phyloP scores from a whole-genome alignment of 2,888 invertebrate genomes.

The Pherbina coryleti region DNA sequence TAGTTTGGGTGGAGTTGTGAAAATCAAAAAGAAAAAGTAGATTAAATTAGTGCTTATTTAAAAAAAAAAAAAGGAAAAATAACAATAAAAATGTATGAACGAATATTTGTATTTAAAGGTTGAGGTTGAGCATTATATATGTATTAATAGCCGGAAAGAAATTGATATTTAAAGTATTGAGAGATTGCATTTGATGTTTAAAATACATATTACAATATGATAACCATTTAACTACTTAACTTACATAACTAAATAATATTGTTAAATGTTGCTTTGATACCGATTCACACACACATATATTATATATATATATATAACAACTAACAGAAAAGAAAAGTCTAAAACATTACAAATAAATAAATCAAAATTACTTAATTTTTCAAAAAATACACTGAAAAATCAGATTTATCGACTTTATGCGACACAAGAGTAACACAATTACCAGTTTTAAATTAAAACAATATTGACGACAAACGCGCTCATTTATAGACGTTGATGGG shows the following conservation, averaged over 20 bases:
- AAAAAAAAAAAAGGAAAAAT: conserved; percentile 3
- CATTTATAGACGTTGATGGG: too few species aligned
- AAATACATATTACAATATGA: conserved; percentile 36
- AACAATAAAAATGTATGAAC: neutral
- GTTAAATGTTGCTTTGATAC: conserved; percentile 40
- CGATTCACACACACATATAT: conserved; percentile 41
- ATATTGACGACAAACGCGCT: too few species aligned
- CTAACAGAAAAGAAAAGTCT: neutral
- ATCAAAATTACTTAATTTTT: neutral
- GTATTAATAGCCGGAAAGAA: conserved; percentile 12
- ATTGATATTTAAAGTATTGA: conserved; percentile 9
- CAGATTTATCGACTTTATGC: neutral
- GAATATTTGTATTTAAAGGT: neutral
- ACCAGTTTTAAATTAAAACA: too few species aligned
- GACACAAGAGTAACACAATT: too few species aligned
- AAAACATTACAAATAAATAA: neutral
- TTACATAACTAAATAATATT: conserved; percentile 23
- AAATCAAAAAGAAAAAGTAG: conserved; percentile 66
- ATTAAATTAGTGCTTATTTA: conserved; percentile 26
- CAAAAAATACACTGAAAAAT: neutral
- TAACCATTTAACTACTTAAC: conserved; percentile 28
- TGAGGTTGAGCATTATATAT: conserved; percentile 7
- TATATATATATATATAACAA: conserved; percentile 12
- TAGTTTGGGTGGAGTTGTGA: conserved; percentile 45
- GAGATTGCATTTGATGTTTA: conserved; percentile 36